Conservation (phyloP, 2,113 vertebrate genomes). For the Erinaceus europaeus region DNA sequence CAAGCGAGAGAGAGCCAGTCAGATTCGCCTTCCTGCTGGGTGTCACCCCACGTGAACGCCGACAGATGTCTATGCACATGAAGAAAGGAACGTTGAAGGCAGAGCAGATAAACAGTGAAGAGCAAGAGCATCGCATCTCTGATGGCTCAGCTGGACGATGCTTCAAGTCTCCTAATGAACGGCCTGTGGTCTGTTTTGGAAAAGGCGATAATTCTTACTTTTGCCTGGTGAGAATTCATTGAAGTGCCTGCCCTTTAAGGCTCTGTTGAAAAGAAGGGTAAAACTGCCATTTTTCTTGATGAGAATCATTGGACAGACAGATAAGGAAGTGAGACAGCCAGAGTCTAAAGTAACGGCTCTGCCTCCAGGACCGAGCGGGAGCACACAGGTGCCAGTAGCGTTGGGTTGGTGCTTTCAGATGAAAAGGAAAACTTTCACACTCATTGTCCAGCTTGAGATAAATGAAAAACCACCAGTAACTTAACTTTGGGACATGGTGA, state of each 20-base stretch:
- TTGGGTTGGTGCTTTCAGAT: no score
- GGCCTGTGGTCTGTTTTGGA: conserved; percentile 14
- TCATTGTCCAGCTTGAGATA: no score
- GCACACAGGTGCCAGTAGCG: no score
- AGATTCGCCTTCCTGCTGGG: no score
- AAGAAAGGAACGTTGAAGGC: no score
- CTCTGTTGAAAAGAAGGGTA: conserved; percentile 38
- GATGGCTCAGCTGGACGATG: conserved; percentile 49
- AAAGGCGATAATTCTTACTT: conserved; percentile 58
- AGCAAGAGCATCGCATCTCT: conserved; percentile 20
- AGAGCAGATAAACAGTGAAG: conserved; percentile 55
- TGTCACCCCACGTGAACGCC: no score
- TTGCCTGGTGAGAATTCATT: conserved; percentile 56
- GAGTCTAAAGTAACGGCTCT: conserved; percentile 3
- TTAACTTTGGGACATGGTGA: no score
- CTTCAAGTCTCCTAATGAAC: conserved; percentile 53
- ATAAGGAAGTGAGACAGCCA: not conserved
- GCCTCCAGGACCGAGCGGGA: not conserved
- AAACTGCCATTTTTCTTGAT: conserved; percentile 22
- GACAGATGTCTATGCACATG: no score
- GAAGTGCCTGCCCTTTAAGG: conserved; percentile 43
- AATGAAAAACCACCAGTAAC: no score
- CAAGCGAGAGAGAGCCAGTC: no score
- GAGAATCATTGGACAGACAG: conserved; percentile 34
- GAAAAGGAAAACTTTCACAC: no score